Evolutionary conservation across 1,140 invertebrate genomes (phyloP).

Genomic region (Harlomillsia oculata): DNA sequence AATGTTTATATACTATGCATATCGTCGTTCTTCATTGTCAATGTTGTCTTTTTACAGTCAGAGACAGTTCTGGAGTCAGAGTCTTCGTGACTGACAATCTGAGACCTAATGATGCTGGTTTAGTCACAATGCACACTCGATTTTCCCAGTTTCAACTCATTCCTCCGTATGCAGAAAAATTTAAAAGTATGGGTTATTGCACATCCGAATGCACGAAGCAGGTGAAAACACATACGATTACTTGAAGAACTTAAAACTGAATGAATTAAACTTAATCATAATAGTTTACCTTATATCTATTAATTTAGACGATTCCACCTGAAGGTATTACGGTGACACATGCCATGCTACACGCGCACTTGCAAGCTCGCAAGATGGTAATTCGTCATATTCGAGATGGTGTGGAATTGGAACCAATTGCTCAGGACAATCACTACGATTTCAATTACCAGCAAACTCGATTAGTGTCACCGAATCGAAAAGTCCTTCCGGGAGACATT

Average conservation of each 20-base stretch:
- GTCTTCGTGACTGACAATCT: slow-evolving; percentile 63
- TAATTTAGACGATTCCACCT: slow-evolving; percentile 4
- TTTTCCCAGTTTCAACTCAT: slow-evolving; percentile 69
- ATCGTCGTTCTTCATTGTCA: background rate
- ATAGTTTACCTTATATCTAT: background rate
- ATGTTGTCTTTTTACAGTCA: slow-evolving; percentile 42
- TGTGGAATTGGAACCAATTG: slow-evolving; percentile 53
- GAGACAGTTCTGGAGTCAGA: slow-evolving; percentile 69
- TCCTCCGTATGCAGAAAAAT: slow-evolving; percentile 60
- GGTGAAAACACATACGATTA: slow-evolving; percentile 42
- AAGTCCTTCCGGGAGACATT: slow-evolving; percentile 65
- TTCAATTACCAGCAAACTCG: slow-evolving; percentile 52
- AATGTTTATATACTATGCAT: background rate
- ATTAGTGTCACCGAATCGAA: slow-evolving; percentile 57
- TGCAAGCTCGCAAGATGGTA: slow-evolving; percentile 49
- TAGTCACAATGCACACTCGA: slow-evolving; percentile 67
- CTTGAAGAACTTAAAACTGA: background rate
- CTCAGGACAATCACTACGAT: slow-evolving; percentile 37
- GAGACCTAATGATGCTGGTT: slow-evolving; percentile 62
- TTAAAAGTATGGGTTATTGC: slow-evolving; percentile 68
- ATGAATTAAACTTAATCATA: background rate
- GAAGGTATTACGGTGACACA: slow-evolving; percentile 10
- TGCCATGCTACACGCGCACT: slow-evolving; percentile 57
- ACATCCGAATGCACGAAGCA: slow-evolving; percentile 63
- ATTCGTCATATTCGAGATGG: slow-evolving; percentile 53